phyloP scores from a whole-genome alignment of 2,113 vertebrate species.

The Xenopus borealis region DNA sequence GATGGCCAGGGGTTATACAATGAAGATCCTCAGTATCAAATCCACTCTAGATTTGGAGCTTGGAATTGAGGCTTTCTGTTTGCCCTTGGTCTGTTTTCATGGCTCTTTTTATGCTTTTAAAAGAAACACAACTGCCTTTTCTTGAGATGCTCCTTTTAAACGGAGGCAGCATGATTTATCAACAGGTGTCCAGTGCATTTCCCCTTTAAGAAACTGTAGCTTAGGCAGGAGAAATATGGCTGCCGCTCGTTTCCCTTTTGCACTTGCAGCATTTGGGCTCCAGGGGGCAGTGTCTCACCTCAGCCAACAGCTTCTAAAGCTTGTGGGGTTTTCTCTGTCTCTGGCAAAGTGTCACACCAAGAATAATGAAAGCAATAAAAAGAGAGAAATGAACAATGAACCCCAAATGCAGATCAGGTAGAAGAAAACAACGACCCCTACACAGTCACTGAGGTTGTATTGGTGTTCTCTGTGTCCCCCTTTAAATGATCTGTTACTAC shows the following conservation, averaged over 20 bases:
- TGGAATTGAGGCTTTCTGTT: no score
- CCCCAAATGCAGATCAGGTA: no score
- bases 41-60: no score
- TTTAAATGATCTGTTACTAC: no score
- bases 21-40: no score
- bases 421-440: no score
- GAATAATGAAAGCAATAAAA: no score
- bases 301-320: conserved; percentile 26
- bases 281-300: conserved; percentile 10
- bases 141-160: not conserved
- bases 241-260: not conserved
- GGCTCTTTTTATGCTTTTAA: not conserved
- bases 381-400: no score
- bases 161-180: conserved; percentile 21
- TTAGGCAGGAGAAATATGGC: conserved; percentile 10
- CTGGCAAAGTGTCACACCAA: conserved; percentile 26
- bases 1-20: no score
- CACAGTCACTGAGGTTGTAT: no score
- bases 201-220: conserved; percentile 29
- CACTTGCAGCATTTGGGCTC: not conserved
- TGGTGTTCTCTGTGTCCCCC: no score
- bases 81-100: not conserved
- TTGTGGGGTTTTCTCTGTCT: no score
- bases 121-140: not conserved
- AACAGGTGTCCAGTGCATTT: conserved; percentile 35